phyloP scores from a whole-genome alignment of 2,797 vertebrate species.

The Echiichthys vipera region DNA sequence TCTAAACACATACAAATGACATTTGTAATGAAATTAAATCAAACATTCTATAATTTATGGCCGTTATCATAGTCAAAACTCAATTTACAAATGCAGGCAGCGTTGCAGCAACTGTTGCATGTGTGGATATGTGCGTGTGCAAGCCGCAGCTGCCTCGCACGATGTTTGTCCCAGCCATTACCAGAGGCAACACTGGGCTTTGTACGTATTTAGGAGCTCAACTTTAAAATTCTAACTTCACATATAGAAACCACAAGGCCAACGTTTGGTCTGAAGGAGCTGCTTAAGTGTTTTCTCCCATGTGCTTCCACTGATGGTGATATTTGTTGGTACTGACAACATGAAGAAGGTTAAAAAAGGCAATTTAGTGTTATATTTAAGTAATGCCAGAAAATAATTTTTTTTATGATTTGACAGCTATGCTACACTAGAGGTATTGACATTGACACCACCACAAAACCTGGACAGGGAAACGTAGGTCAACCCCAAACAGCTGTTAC shows the following conservation, averaged over 20 bases:
- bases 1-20: too few relatives aligned
- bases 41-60: too few relatives aligned
- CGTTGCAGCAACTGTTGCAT: too few relatives aligned
- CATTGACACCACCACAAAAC: neutral
- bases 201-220: neutral
- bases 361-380: neutral
- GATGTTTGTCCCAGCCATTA: too few relatives aligned
- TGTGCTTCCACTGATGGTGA: neutral
- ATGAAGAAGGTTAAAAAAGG: neutral
- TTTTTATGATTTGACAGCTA: too few relatives aligned
- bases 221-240: neutral
- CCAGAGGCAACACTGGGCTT: neutral
- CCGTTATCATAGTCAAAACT: too few relatives aligned
- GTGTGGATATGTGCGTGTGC: too few relatives aligned
- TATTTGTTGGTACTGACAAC: neutral
- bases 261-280: neutral
- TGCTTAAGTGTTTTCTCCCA: neutral
- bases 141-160: too few relatives aligned
- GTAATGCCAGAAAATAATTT: too few relatives aligned
- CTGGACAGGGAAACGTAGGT: neutral
- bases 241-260: neutral
- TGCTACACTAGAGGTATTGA: too few relatives aligned
- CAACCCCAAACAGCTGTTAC: neutral
- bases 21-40: too few relatives aligned
- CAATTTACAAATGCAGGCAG: too few relatives aligned